Evolutionary conservation across 1,140 invertebrate species (phyloP), one percentile per base, ranked within the genome.

Genomic region (Scaptomyza graminum): DNA sequence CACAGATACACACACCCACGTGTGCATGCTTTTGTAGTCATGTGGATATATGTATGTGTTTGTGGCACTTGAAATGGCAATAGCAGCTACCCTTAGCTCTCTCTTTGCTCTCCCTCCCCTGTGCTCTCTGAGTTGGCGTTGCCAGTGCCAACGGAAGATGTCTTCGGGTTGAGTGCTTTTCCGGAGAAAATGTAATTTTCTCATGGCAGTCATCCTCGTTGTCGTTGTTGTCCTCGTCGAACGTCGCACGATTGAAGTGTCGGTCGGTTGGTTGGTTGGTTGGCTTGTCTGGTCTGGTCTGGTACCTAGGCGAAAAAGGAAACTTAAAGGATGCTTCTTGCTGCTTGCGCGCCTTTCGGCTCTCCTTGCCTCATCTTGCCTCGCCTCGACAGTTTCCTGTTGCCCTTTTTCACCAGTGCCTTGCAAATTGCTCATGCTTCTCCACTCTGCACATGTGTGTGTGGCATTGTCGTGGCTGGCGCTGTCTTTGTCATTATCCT

Each of bases 131-230:
- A 41, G 68, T 50, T 74, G 34, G 59, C 80, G 83, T 83, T 88
- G 75, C 83, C 79, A 74, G 47, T 90, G 80, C 80, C 85, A 89
- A 89, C 85, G 85, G 80, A 89, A 89, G 74, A 89, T 90, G 85
- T 90, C 85, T 90, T 90, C 78, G 85, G 85, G 80, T 85, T 90
- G 85, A 90, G 80, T 90, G 85, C 85, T 90, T 90, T 88, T 90
- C 85, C 85, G 85, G 85, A 74, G 85, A 90, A 90, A 89, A 90
- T 90, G 85, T 90, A 90, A 90, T 90, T 90, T 90, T 90, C 85
- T 90, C 85, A 85, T 84, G 80, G 80, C 84, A 83, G 77, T 68
- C 82, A 77, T 59, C 59, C 78, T 64, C 62, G 54, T 55, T 34
- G 59, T 69, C 62, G 72, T 43, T 62, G 44, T 9, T 34, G 31